Evolutionary conservation across 2,888 invertebrate genomes (phyloP), one percentile per base, ranked within the genome.

Genomic region (Synergus gifuensis): DNA sequence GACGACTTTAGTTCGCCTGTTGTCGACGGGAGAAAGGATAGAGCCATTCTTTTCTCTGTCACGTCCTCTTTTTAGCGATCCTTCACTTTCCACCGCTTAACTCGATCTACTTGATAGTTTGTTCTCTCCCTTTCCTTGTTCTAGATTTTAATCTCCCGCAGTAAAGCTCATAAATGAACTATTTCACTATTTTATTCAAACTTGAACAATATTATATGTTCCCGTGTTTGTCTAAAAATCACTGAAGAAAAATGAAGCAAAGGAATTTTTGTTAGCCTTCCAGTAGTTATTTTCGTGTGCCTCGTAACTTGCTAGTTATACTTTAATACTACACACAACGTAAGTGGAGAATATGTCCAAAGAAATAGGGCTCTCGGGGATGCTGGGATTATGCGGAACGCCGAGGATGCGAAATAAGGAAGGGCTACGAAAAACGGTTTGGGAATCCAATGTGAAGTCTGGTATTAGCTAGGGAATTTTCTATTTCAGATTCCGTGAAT

Each of bases 381-480:
- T 82, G 67, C 22, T 49, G 22, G 67, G 67, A 22, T 69, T 69
- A 49, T 69, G 67, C 46, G 67, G 67, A 69, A 69, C 28, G 67
- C 44, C 16, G 46, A 69, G 67, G 44, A 28, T 28, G 46, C 46
- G 28, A 49, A 69, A 46, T 69, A 46, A 46, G 67, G 44, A 44
- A 69, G 22, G 67, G n/a, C 14, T 22, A 64, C n/a, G 80, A 22
- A 44, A 42, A 76, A 81, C 81, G 79, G 85, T 83, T 84, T 85
- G 84, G 84, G 85, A 85, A 86, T 85, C 83, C 84, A 76, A 78
- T 66, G 58, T 76, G 78, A 58, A 63, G 77, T 77, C 64, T 62
- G 84, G 82, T 85, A 88, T 89, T 86, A 88, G 85, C 84, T 81
- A 82, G 86, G 86, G 87, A 89, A 89, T 88, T 89, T 89, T 88